Base-by-base conservation (phyloP, 2,113 vertebrate species). In the Siniperca chuatsi region DNA sequence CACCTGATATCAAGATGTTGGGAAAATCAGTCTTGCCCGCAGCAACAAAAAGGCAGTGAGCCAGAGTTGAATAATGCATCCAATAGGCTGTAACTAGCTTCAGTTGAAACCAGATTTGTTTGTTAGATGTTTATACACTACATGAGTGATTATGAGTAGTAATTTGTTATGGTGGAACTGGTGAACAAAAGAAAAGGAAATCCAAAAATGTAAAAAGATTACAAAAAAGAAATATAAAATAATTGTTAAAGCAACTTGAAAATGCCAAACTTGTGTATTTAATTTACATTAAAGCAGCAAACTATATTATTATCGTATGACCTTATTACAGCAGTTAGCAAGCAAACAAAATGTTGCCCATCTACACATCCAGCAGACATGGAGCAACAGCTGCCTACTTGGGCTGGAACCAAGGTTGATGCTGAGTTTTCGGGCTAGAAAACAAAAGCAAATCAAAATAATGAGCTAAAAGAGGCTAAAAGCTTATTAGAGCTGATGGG, bases 11-110 rank as follows among this genome's bases (percentile, higher is more conserved):
- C 73, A 77, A 73, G 75, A 64, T 77, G 81, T 87, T 95, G 95
- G 93, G 95, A 96, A 96, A 95, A 92, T 90, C 80, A 62, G 44
- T 64, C 77, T 82, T 78, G 90, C 95, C 92, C 79, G 86, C 11
- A 46, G 94, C 88, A 74, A 86, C 57, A 70, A 73, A 88, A 86
- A 89, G 91, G 85, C 87, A 82, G n/a, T 4, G 72, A 86, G 92
- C 92, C 94, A 94, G 79, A 83, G 6, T 16, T 78, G 50, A 72
- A 70, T 79, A 68, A 84, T 70, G 18, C 42, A 77, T 89, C 87
- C 86, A 80, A 89, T 84, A 37, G 2, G 35, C 35, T 37, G 58
- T 25, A 90, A 87, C 89, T 8, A 70, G 82, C 74, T 92, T 90
- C 79, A 89, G 87, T 92, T 92, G 82, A 88, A 94, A 90, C 79